Percentiles rank a stretch among this genome's conserved stretches.
These are phyloP conservation scores for Psilopogon haemacephalus DNA, from an alignment of 2,113 vertebrate species.

Conservation along the genomic window DNA sequence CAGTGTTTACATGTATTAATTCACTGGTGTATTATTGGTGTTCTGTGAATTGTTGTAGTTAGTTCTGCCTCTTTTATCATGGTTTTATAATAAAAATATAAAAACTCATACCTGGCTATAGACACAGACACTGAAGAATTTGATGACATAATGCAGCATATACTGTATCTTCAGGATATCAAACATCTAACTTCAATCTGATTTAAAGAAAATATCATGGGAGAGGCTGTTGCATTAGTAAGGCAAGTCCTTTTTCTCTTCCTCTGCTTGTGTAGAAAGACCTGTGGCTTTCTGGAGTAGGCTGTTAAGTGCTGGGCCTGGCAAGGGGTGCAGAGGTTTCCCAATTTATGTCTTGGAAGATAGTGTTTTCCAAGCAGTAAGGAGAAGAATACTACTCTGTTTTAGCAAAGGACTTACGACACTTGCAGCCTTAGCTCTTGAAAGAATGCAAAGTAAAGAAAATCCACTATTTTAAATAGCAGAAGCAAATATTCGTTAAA, in stretches of 20 bases:
- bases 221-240: too few species aligned
- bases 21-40: background rate
- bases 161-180: background rate
- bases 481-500: background rate
- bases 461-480: background rate
- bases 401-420: background rate
- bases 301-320: background rate
- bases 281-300: background rate
- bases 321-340: background rate
- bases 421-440: background rate
- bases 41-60: background rate
- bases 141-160: background rate
- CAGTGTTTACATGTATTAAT: constrained; percentile 10
- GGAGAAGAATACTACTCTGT: background rate
- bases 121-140: background rate
- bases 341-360: background rate
- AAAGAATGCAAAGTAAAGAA: background rate
- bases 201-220: too few species aligned
- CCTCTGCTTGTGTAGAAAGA: background rate
- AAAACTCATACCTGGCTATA: background rate
- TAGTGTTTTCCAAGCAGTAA: background rate
- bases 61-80: background rate
- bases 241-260: background rate
- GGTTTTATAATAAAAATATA: background rate
- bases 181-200: background rate